phyloP scores from a whole-genome alignment of 64 coral and sea anemone species.

The Anthopleura sola region DNA sequence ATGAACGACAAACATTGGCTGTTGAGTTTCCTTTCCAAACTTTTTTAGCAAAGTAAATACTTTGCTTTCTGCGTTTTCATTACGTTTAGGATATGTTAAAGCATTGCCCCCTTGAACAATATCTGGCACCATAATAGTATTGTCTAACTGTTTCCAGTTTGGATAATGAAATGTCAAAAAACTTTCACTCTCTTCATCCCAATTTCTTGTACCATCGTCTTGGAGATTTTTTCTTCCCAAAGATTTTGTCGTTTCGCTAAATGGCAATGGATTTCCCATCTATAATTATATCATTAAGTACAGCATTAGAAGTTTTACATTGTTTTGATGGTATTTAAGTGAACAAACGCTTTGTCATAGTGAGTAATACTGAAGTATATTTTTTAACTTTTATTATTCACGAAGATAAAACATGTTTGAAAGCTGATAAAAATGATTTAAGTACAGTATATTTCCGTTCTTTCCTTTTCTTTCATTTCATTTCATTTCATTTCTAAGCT shows the following conservation, averaged over 20 bases:
- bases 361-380: too few species aligned
- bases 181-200: background rate
- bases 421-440: too few species aligned
- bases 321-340: too few species aligned
- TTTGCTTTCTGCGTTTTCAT: background rate
- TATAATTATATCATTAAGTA: too few species aligned
- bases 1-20: conserved; percentile 73
- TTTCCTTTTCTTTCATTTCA: too few species aligned
- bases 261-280: too few species aligned
- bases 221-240: background rate
- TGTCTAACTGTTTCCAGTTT: conserved; percentile 1
- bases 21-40: conserved; percentile 21
- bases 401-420: too few species aligned
- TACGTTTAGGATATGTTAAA: background rate
- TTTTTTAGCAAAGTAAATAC: conserved; percentile 34
- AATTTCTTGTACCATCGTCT: background rate
- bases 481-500: too few species aligned
- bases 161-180: background rate
- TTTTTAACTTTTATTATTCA: too few species aligned
- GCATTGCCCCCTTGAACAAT: background rate
- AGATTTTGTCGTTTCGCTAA: background rate
- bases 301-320: too few species aligned
- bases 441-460: too few species aligned
- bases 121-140: conserved; percentile 15
- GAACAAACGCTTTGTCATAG: too few species aligned